Percentiles rank a stretch among this genome's conserved stretches.
These are phyloP conservation scores for Scylla paramamosain DNA, from an alignment of 1,140 invertebrate species.

Conservation along the genomic window DNA sequence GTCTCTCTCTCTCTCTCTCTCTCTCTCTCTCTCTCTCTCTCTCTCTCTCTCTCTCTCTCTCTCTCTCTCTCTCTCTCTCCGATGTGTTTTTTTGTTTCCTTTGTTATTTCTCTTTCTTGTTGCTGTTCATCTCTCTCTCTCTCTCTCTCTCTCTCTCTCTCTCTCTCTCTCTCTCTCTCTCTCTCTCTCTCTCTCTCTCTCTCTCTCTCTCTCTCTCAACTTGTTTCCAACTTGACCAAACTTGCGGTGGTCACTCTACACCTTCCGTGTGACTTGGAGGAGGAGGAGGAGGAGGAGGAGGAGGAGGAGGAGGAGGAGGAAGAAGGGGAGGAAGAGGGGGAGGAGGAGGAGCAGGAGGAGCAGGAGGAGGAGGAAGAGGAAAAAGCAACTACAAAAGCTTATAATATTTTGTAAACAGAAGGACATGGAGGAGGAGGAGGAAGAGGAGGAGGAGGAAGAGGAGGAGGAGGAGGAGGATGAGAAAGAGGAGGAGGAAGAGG, in stretches of 20 bases:
- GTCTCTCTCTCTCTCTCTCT: not conserved
- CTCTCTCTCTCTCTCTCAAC: not conserved
- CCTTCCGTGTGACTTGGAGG: not conserved
- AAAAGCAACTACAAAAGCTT: too few relatives aligned
- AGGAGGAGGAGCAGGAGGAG: too few relatives aligned
- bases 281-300: constrained; percentile 25
- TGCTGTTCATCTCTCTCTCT: constrained; percentile 13
- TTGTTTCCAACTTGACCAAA: not conserved
- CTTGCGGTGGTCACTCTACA: not conserved
- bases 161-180: too few relatives aligned
- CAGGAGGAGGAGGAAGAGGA: not conserved
- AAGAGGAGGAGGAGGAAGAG: constrained; percentile 11
- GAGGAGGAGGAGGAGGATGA: not conserved
- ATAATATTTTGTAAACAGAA: too few relatives aligned
- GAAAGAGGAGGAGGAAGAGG: not conserved
- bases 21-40: too few relatives aligned
- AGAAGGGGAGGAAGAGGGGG: constrained; percentile 11
- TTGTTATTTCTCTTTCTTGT: too few relatives aligned
- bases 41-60: not conserved
- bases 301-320: constrained; percentile 11
- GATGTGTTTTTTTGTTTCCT: too few relatives aligned
- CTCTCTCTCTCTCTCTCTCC: too few relatives aligned
- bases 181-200: not conserved
- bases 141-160: not conserved
- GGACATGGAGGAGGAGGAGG: not conserved